A percentile compares a stretch with the other conserved stretches of the same genome.
phyloP scores from a whole-genome alignment of 2,888 invertebrate species.

The Lacanobia wlatinum region DNA sequence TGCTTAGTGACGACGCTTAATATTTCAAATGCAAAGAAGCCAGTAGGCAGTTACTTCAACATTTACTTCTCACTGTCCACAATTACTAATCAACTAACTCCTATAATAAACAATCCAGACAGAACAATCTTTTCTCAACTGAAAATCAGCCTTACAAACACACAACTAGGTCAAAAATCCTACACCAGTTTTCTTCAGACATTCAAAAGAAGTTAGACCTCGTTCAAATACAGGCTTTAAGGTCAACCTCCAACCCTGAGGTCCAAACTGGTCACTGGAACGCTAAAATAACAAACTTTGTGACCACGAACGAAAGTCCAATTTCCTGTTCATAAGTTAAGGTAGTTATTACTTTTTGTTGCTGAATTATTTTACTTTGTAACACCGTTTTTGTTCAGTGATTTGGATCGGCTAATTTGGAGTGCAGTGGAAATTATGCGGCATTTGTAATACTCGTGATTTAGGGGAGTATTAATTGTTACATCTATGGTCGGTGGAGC shows the following conservation, averaged over 20 bases:
- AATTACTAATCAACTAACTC: not conserved
- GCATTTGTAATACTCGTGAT: slow-evolving; percentile 31
- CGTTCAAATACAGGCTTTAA: slow-evolving; percentile 41
- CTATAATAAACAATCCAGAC: not conserved
- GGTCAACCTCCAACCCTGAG: slow-evolving; percentile 46
- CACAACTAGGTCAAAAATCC: slow-evolving; percentile 19
- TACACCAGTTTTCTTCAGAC: slow-evolving; percentile 17
- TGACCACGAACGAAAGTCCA: slow-evolving; percentile 18
- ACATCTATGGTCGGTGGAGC: not conserved
- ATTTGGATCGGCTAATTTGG: slow-evolving; percentile 61
- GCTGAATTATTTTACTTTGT: slow-evolving; percentile 42
- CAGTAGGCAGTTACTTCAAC: not conserved
- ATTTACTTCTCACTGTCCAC: not conserved
- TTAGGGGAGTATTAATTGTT: slow-evolving; percentile 21
- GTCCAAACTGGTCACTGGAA: slow-evolving; percentile 30
- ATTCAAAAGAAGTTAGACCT: slow-evolving; percentile 39
- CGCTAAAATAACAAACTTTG: slow-evolving; percentile 31
- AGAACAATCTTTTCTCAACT: slow-evolving; percentile 1
- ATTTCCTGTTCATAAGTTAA: slow-evolving; percentile 54
- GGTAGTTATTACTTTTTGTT: slow-evolving; percentile 41
- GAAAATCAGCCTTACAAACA: slow-evolving; percentile 4
- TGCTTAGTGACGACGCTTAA: no score
- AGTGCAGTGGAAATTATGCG: slow-evolving; percentile 40
- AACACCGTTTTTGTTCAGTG: slow-evolving; percentile 42
- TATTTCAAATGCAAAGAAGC: not conserved